Percentiles rank a stretch among this genome's conserved stretches.
phyloP scores from a whole-genome alignment of 2,797 vertebrate species.

The Benthosema pterotum region DNA sequence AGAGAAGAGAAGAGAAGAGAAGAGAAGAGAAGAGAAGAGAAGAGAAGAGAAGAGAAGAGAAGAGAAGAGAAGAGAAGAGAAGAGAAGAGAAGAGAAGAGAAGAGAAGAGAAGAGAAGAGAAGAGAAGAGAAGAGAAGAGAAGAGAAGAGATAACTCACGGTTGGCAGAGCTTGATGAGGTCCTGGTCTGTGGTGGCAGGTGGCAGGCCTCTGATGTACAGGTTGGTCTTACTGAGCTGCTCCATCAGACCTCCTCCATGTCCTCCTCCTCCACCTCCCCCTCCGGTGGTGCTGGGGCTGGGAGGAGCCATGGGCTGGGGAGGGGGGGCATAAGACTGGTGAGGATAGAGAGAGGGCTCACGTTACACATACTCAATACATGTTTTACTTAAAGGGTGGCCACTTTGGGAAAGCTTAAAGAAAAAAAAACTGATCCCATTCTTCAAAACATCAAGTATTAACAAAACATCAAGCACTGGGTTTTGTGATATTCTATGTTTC shows the following conservation, averaged over 20 bases:
- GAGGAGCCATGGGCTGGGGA: slow-evolving; percentile 97
- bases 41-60: too few relatives aligned
- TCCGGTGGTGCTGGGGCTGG: slow-evolving; percentile 96
- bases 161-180: slow-evolving; percentile 99
- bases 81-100: too few relatives aligned
- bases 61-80: too few relatives aligned
- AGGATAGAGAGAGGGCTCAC: slow-evolving; percentile 43
- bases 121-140: too few relatives aligned
- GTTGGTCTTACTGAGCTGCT: slow-evolving; percentile 99
- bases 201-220: slow-evolving; percentile 98
- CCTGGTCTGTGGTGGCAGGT: slow-evolving; percentile 97
- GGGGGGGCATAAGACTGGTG: slow-evolving; percentile 99
- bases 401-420: too few relatives aligned
- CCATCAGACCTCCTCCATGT: slow-evolving; percentile 85
- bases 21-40: slow-evolving; percentile 12
- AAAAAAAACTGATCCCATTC: too few relatives aligned
- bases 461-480: too few relatives aligned
- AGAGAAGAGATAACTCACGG: slow-evolving; percentile 89
- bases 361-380: slow-evolving; percentile 3
- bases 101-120: too few relatives aligned
- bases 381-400: neutral
- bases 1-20: too few relatives aligned
- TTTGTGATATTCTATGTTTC: too few relatives aligned
- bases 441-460: too few relatives aligned
- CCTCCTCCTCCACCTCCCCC: slow-evolving; percentile 74